Percentiles rank a stretch among this genome's conserved stretches.
Conservation (phyloP, 2,888 invertebrate species). For the Drosophila acutilabella region DNA sequence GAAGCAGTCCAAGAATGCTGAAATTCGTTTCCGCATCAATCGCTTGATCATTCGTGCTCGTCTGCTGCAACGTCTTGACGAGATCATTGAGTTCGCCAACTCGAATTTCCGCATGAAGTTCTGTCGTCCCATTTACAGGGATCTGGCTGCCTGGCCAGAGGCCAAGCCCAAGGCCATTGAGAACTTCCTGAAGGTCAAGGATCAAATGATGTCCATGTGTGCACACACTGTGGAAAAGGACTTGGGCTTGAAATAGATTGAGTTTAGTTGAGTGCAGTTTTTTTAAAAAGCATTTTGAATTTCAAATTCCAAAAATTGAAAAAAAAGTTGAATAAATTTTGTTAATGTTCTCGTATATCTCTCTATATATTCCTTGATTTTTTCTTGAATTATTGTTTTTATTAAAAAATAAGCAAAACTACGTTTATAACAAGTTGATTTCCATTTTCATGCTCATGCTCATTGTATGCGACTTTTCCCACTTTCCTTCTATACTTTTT, state of each 20-base stretch:
- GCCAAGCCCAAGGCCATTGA: slow-evolving; percentile 89
- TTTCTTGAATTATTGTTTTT: slow-evolving; percentile 81
- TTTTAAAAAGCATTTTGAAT: slow-evolving; percentile 13
- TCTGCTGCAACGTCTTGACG: slow-evolving; percentile 88
- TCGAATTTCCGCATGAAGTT: slow-evolving; percentile 96
- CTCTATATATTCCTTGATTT: slow-evolving; percentile 12
- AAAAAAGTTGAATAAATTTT: slow-evolving; percentile 23
- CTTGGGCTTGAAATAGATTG: slow-evolving; percentile 85
- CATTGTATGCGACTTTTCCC: slow-evolving; percentile 58
- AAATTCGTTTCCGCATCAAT: slow-evolving; percentile 92
- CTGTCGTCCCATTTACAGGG: slow-evolving; percentile 94
- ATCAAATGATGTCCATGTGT: slow-evolving; percentile 93
- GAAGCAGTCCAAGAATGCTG: slow-evolving; percentile 89
- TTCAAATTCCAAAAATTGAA: slow-evolving; percentile 5
- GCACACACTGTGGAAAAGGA: slow-evolving; percentile 91
- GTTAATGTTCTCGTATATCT: slow-evolving; percentile 7
- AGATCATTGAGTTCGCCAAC: slow-evolving; percentile 91
- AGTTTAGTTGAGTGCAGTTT: background rate
- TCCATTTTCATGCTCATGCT: slow-evolving; percentile 77
- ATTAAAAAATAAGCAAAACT: slow-evolving; percentile 85
- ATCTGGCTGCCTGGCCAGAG: slow-evolving; percentile 92
- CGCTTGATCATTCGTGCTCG: slow-evolving; percentile 91
- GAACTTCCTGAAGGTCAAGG: slow-evolving; percentile 89
- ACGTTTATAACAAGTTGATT: slow-evolving; percentile 85
- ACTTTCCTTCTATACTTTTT: slow-evolving; percentile 31